A percentile compares a stretch with the other conserved stretches of the same genome.
These are phyloP conservation scores for Etia nguti DNA, from an alignment of 2,113 vertebrate genomes.

Conservation along the genomic window DNA sequence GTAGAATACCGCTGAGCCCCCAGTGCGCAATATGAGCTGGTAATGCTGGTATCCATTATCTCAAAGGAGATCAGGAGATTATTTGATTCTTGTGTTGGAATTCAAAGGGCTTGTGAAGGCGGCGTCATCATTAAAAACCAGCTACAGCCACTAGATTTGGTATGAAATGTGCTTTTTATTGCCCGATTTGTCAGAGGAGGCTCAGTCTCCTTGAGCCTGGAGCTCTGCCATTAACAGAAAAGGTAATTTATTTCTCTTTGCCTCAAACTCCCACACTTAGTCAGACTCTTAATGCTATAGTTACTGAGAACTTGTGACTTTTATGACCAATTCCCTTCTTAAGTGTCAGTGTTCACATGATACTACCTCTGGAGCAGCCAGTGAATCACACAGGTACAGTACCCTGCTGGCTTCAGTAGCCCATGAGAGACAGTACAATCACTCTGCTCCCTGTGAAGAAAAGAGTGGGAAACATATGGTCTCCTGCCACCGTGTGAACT, in stretches of 20 bases:
- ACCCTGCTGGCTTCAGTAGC: background rate
- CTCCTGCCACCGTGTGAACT: conserved; percentile 57
- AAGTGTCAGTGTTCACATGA: background rate
- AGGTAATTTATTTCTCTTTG: background rate
- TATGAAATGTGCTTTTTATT: background rate
- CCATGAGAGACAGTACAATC: background rate
- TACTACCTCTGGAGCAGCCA: background rate
- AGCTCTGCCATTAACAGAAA: background rate
- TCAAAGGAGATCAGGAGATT: background rate
- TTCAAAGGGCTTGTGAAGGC: background rate
- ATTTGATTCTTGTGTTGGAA: background rate
- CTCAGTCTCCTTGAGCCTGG: background rate
- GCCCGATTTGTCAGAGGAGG: background rate
- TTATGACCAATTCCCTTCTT: background rate
- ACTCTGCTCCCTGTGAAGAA: background rate
- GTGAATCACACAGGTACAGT: background rate
- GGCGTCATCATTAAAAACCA: background rate
- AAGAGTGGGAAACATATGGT: background rate
- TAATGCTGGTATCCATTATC: background rate
- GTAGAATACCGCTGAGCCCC: background rate
- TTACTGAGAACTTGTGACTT: background rate
- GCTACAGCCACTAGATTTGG: background rate
- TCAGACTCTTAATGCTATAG: background rate
- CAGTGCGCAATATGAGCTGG: background rate
- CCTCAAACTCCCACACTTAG: background rate